These are phyloP conservation scores for Reticulitermes speratus DNA, from an alignment of 1,140 invertebrate genomes.

Conservation along the genomic window DNA sequence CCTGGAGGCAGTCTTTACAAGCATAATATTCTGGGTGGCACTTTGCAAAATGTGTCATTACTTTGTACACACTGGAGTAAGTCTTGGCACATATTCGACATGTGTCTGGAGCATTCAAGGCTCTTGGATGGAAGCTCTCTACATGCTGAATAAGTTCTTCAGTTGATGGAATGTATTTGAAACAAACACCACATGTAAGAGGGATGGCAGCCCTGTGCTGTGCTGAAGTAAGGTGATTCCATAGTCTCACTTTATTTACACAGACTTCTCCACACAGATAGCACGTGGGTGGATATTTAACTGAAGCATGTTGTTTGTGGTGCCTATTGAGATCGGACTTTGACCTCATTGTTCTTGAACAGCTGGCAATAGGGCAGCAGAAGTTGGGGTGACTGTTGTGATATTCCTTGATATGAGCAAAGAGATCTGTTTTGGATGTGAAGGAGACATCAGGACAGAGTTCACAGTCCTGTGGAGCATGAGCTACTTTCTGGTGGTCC, in stretches of 20 bases:
- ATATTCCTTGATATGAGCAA: conserved; percentile 58
- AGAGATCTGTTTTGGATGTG: conserved; percentile 6
- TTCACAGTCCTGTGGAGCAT: conserved; percentile 20
- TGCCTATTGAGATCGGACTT: conserved; percentile 56
- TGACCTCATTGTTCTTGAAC: conserved; percentile 56
- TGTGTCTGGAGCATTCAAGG: conserved; percentile 54
- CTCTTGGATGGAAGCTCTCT: conserved; percentile 51
- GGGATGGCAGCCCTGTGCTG: conserved; percentile 39
- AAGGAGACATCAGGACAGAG: conserved; percentile 18
- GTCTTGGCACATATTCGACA: conserved; percentile 62
- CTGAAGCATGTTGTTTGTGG: conserved; percentile 48
- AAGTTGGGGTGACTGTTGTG: conserved; percentile 58
- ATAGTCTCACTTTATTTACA: conserved; percentile 58
- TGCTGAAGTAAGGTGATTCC: conserved; percentile 57
- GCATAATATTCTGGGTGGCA: conserved; percentile 59
- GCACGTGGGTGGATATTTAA: conserved; percentile 49
- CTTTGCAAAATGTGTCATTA: conserved; percentile 61
- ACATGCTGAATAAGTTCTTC: conserved; percentile 59
- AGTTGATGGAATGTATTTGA: conserved; percentile 56
- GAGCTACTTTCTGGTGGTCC: conserved; percentile 27
- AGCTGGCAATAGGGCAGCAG: conserved; percentile 49
- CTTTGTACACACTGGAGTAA: conserved; percentile 61
- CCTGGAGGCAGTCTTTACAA: conserved; percentile 59
- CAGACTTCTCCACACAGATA: conserved; percentile 61
- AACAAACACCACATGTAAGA: conserved; percentile 58